A percentile compares a stretch with the other conserved stretches of the same genome.
These are phyloP conservation scores for Platysteira castanea DNA, from an alignment of 2,113 vertebrate species.

Conservation along the genomic window DNA sequence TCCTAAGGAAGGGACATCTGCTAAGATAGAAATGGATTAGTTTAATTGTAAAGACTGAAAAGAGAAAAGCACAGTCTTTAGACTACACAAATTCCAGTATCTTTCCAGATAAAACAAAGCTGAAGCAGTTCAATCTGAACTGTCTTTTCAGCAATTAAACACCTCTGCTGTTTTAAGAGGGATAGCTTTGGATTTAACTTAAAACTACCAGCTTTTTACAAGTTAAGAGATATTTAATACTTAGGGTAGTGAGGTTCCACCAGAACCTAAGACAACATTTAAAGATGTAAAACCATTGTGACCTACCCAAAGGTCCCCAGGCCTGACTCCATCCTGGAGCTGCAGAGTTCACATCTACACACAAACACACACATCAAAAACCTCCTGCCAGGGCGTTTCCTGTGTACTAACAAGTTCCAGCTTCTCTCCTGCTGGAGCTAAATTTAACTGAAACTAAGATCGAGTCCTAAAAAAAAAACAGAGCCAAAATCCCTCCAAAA, in stretches of 20 bases:
- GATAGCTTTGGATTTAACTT: not conserved
- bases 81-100: not conserved
- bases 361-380: slow-evolving; percentile 33
- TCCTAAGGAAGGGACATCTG: not conserved
- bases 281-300: not conserved
- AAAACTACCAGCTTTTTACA: not conserved
- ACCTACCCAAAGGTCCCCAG: not conserved
- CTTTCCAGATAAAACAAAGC: not conserved
- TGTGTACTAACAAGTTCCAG: slow-evolving; percentile 52
- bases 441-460: slow-evolving; percentile 19
- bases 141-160: not conserved
- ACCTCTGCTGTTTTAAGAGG: not conserved
- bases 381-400: slow-evolving; percentile 7
- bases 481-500: not conserved
- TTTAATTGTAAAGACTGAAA: not conserved
- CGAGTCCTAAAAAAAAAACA: not conserved
- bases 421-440: slow-evolving; percentile 23
- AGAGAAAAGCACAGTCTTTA: not conserved
- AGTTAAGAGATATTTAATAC: not conserved
- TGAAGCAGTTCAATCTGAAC: not conserved
- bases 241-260: not conserved
- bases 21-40: not conserved
- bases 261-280: not conserved
- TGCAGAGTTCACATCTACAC: not conserved
- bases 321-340: not conserved